Percentiles rank a stretch among this genome's conserved stretches.
Conservation (phyloP, 2,113 vertebrate genomes). For the Brienomyrus longianalis region DNA sequence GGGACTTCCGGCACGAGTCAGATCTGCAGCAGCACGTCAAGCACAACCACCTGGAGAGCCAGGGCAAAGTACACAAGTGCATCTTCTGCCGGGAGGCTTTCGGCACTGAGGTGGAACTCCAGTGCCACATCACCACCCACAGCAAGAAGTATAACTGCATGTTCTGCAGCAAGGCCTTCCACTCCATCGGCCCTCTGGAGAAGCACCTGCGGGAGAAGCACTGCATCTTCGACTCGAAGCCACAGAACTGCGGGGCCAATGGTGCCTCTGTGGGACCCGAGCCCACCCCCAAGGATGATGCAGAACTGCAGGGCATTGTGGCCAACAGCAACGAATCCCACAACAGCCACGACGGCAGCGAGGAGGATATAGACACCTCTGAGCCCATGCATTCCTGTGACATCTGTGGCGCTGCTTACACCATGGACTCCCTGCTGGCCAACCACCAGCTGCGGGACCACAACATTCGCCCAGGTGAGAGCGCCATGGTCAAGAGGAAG, state of each 20-base stretch:
- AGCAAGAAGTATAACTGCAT: slow-evolving; percentile 98
- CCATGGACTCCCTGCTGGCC: slow-evolving; percentile 93
- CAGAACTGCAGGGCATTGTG: slow-evolving; percentile 78
- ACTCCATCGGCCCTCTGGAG: slow-evolving; percentile 88
- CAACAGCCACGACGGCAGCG: slow-evolving; percentile 85
- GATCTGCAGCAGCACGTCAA: slow-evolving; percentile 93
- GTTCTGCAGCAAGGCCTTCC: slow-evolving; percentile 98
- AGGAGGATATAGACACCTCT: slow-evolving; percentile 85
- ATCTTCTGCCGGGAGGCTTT: slow-evolving; percentile 98
- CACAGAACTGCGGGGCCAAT: slow-evolving; percentile 82
- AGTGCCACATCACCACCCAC: slow-evolving; percentile 97
- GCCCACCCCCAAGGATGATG: slow-evolving; percentile 83
- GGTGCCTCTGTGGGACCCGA: slow-evolving; percentile 68
- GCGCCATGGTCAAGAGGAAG: slow-evolving; percentile 88
- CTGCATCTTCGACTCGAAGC: slow-evolving; percentile 86
- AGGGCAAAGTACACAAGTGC: slow-evolving; percentile 83
- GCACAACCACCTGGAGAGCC: slow-evolving; percentile 93
- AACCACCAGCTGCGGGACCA: slow-evolving; percentile 96
- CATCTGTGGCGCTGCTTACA: slow-evolving; percentile 96
- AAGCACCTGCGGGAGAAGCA: slow-evolving; percentile 92
- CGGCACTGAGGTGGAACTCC: slow-evolving; percentile 93
- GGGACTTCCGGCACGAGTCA: slow-evolving; percentile 94
- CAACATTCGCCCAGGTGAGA: slow-evolving; percentile 94
- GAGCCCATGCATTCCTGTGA: slow-evolving; percentile 95
- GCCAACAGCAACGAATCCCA: slow-evolving; percentile 89